Evolutionary conservation across 2,888 invertebrate species (phyloP), one percentile per base, ranked within the genome.

Genomic region (Shargacucullia verbasci): DNA sequence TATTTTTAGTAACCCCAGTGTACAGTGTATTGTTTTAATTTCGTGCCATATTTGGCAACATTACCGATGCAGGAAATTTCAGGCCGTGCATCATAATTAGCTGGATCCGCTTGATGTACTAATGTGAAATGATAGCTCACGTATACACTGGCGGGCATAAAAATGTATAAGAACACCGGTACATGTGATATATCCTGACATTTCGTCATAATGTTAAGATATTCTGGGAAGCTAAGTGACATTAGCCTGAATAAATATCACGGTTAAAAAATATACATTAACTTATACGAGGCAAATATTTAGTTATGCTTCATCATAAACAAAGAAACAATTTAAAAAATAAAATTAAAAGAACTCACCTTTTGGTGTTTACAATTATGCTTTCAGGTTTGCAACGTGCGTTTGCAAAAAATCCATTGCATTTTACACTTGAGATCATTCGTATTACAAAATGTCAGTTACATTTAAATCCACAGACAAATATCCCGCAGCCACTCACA

Each of bases 41-140:
- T 59, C 31, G 55, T 35, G 14, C 75, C 77, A 55, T 75, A 75
- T 75, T 75, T 74, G 75, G 75, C 50, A 47, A 67, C 64, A 52
- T 44, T 50, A 29, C 27, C 48, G 12, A 54, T 12, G 46, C 75
- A 71, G 77, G 77, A 75, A 74, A 45, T 63, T 59, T 52, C 34
- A 33, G 57, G 41, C 35, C 38, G n/a, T 48, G 77, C 69, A 77
- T 75, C 49, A 56, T 69, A 79, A 80, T 79, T 63, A 80, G 73
- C 12, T 47, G 46, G 74, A 60, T 73, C 79, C 73, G 66, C 40
- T 40, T 34, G 29, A 55, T 39, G 40, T 55, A 12, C 3, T 33
- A 41, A 34, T 45, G 29, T 50, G 0, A n/a, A 38, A 15, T 49
- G 41, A 39, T 49, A 56, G 25, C 27, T 29, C 2, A 11, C 29